Evolutionary conservation across 2,888 invertebrate species (phyloP), one percentile per base, ranked within the genome.

Genomic region (Cerastoderma edule): DNA sequence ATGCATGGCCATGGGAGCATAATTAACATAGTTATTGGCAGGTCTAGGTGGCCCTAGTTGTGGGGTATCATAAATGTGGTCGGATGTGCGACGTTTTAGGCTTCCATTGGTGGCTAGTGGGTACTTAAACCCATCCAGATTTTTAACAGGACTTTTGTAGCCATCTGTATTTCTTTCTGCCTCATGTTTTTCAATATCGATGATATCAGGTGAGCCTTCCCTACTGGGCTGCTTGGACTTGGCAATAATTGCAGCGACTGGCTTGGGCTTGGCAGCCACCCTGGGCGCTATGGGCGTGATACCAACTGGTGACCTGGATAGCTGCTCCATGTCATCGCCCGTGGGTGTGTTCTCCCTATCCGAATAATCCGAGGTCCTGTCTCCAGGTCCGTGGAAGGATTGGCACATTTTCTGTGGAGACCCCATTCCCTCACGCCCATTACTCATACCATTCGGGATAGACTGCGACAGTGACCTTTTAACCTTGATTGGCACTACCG

Each of bases 241-340:
- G 6, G 90, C 88, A 46, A 90, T 79, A 44, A 90, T 89, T 78
- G 88, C 89, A 27, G 89, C 89, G 30, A 90, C 85, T n/a, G 90
- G 90, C 78, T 89, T 91, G 2, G 89, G 87, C 68, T 97, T 97
- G 10, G 96, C 96, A 19, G 96, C 95, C 0, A 96, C 96, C 65
- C 97, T 94, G 5, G 97, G 96, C 76, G 96, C 95, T 30, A 96
- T 96, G 19, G 96, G 97, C 19, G 81, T 82, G 56, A 74, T 67
- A 24, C 72, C 70, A 44, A 79, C 63, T 35, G 83, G 80, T 53
- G 80, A 77, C 56, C 76, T 67, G 30, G 79, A 78, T 44, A 75
- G 66, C 28, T 69, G 65, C n/a, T 81, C 74, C 46, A 60, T 66
- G 56, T 80, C 79, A 66, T 85, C 86, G 13, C 83, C 87, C n/a